These are phyloP conservation scores for Drosophila persimilis DNA, from an alignment of 1,140 invertebrate genomes.

Conservation along the genomic window DNA sequence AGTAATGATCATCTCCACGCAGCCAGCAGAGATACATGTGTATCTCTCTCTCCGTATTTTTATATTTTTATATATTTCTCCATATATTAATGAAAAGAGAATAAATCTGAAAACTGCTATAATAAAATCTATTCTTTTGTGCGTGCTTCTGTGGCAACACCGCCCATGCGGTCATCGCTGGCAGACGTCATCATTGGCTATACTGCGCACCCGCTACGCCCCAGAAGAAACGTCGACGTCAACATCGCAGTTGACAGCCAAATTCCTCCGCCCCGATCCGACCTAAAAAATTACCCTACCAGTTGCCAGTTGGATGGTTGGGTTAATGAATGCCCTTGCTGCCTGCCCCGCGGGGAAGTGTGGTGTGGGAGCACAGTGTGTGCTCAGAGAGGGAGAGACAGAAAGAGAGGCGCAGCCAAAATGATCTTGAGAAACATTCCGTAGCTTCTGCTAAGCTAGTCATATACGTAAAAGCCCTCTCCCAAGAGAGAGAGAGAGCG, in stretches of 20 bases:
- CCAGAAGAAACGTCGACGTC: constrained; percentile 43
- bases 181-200: constrained; percentile 65
- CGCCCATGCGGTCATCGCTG: constrained; percentile 60
- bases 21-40: too few relatives aligned
- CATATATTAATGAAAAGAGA: too few relatives aligned
- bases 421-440: too few relatives aligned
- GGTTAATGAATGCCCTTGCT: constrained; percentile 30
- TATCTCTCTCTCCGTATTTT: neutral
- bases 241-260: constrained; percentile 8
- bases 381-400: too few relatives aligned
- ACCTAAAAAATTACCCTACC: constrained; percentile 51
- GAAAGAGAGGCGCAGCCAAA: too few relatives aligned
- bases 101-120: too few relatives aligned
- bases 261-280: constrained; percentile 42
- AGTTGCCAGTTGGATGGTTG: constrained; percentile 13
- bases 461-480: too few relatives aligned
- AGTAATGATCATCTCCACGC: constrained; percentile 17
- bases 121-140: constrained; percentile 1
- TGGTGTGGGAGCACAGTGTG: neutral
- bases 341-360: constrained; percentile 2
- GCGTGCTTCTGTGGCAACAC: constrained; percentile 11
- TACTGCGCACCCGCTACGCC: constrained; percentile 61
- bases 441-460: too few relatives aligned
- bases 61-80: neutral
- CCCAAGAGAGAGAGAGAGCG: too few relatives aligned